phyloP scores from a whole-genome alignment of 2,888 invertebrate genomes.

The Dynastes maya region DNA sequence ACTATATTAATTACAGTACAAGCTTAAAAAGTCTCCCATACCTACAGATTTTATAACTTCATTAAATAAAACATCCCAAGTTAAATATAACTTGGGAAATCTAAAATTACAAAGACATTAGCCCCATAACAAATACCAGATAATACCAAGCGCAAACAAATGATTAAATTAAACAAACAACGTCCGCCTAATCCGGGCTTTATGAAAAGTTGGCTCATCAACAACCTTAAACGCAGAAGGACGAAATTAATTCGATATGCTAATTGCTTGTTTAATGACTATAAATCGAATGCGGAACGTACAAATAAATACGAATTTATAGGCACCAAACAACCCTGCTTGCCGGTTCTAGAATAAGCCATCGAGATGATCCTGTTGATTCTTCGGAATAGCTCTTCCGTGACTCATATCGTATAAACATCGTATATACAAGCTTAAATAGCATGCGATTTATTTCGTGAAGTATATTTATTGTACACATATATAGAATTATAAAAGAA shows the following conservation, averaged over 20 bases:
- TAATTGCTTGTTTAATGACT: conserved; percentile 41
- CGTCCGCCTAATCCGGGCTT: conserved; percentile 5
- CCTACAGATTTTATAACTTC: background rate
- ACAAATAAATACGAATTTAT: conserved; percentile 38
- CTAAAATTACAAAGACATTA: conserved; percentile 16
- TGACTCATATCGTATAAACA: conserved; percentile 37
- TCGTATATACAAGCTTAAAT: conserved; percentile 23
- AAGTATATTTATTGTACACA: conserved; percentile 30
- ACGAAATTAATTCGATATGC: conserved; percentile 34
- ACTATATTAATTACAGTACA: too few relatives aligned
- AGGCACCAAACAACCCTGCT: background rate
- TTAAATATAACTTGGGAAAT: background rate
- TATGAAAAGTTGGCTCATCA: conserved; percentile 25
- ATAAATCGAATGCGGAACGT: conserved; percentile 24
- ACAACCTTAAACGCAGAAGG: background rate
- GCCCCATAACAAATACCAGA: conserved; percentile 13
- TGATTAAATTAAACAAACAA: conserved; percentile 31
- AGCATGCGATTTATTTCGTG: conserved; percentile 38
- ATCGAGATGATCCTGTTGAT: background rate
- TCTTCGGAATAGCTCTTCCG: conserved; percentile 21
- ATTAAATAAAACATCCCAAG: background rate
- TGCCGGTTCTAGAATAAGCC: background rate
- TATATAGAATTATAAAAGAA: conserved; percentile 35
- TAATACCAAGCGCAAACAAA: conserved; percentile 12
- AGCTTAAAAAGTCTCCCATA: too few relatives aligned